These are phyloP conservation scores for Hydropsyche tenuis DNA, from an alignment of 1,140 invertebrate genomes.

Conservation along the genomic window DNA sequence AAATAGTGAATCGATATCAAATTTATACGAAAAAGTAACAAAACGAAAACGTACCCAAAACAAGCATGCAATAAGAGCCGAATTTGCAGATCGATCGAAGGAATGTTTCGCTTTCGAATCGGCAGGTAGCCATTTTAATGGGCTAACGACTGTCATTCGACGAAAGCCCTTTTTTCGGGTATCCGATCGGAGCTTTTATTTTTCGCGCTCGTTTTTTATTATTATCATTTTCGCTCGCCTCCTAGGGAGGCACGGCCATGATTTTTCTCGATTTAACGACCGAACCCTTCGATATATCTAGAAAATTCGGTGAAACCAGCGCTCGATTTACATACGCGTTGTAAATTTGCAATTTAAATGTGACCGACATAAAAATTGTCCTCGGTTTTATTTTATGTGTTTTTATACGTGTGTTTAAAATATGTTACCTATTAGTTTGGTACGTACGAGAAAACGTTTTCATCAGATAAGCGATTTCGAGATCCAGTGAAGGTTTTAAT, in stretches of 20 bases:
- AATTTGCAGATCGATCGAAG: no score
- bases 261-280: slow-evolving; percentile 35
- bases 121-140: slow-evolving; percentile 49
- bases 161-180: slow-evolving; percentile 42
- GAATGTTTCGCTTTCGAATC: no score
- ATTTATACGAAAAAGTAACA: no score
- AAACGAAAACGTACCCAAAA: no score
- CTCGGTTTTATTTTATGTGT: background rate
- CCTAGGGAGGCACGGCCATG: slow-evolving; percentile 30
- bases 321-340: slow-evolving; percentile 14
- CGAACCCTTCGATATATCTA: slow-evolving; percentile 9
- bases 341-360: slow-evolving; percentile 31
- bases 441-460: slow-evolving; percentile 29
- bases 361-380: background rate
- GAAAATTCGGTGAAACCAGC: slow-evolving; percentile 27
- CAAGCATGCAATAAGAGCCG: no score
- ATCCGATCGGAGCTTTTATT: slow-evolving; percentile 32
- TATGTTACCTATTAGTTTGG: slow-evolving; percentile 23
- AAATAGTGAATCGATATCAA: no score
- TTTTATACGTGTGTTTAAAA: slow-evolving; percentile 18
- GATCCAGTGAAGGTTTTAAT: no score
- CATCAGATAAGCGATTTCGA: slow-evolving; percentile 32
- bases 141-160: slow-evolving; percentile 48
- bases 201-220: slow-evolving; percentile 22
- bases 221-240: slow-evolving; percentile 20